Base-by-base conservation (phyloP, 2,888 invertebrate genomes). In the Tiliacea citrago region DNA sequence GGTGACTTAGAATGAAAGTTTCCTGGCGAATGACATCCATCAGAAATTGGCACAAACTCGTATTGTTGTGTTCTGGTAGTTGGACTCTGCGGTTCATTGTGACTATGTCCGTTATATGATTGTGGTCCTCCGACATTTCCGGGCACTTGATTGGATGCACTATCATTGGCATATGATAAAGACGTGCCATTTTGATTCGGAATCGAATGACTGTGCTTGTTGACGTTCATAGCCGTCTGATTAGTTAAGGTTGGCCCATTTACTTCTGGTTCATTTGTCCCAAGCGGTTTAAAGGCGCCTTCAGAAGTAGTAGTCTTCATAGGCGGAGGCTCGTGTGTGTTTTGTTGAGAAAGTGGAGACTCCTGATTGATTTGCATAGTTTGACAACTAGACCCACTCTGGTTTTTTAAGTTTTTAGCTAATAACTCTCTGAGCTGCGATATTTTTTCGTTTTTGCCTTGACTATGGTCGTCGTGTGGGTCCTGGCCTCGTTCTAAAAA, bases 41-140 rank as follows among this genome's bases (percentile, higher is more conserved):
- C 98, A 53, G 98, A 98, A 90, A 99, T 99, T 0, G 98, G 98
- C 49, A 98, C 98, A 90, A 99, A 99, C 92, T 98, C 98, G 91
- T 98, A 98, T 90, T 98, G 98, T 91, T 98, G 97, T 65, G 98
- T 97, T 79, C 98, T 97, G 61, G 98, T 97, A 81, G 98, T 98
- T 16, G 98, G 98, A 94, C 98, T 98, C 82, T 98, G 97, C 1
- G 98, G 98, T 69, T 98, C 97, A 61, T 93, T 94, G 70, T 94
- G 93, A 73, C 92, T 89, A 75, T 94, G 94, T 3, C 95, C 95
- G 77, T 96, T 95, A 80, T 94, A 96, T 10, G 93, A 83, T 77
- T 93, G 92, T 12, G 93, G 81, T 6, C 90, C 92, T 3, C 89
- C 90, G 1, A 91, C 82, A 66, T 89, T 90, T 21, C 90, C 81